These are phyloP conservation scores for Anthophora plumipes DNA, from an alignment of 2,888 invertebrate species.

Conservation along the genomic window DNA sequence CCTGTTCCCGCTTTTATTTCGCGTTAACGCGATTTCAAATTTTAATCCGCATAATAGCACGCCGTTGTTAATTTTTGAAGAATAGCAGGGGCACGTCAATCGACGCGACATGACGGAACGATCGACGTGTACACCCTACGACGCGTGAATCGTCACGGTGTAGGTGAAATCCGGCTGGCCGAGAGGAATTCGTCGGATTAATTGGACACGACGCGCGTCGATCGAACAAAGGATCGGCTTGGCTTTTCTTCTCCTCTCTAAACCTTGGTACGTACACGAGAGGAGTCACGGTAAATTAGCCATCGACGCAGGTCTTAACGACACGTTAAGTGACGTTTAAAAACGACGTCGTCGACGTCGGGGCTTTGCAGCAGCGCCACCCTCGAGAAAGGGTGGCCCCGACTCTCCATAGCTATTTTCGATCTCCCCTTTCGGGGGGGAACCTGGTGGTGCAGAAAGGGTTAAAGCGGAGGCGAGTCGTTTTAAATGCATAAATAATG, in stretches of 20 bases:
- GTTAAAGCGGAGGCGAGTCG: constrained; percentile 64
- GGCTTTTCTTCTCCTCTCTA: background rate
- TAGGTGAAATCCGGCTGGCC: constrained; percentile 21
- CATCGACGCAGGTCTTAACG: constrained; percentile 71
- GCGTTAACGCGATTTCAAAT: constrained; percentile 42
- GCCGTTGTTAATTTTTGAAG: constrained; percentile 43
- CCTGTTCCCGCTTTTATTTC: constrained; percentile 4
- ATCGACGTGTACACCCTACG: constrained; percentile 10
- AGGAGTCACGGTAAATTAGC: constrained; percentile 52
- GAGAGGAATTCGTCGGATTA: constrained; percentile 33
- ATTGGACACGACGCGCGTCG: constrained; percentile 50
- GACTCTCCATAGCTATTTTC: constrained; percentile 70
- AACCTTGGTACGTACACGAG: too few species aligned
- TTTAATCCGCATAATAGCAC: constrained; percentile 42
- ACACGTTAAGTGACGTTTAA: constrained; percentile 78
- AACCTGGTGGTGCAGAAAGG: constrained; percentile 68
- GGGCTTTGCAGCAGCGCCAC: constrained; percentile 52
- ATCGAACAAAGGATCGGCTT: constrained; percentile 1
- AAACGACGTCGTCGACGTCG: constrained; percentile 52
- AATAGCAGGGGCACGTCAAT: constrained; percentile 49
- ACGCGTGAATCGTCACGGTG: constrained; percentile 21
- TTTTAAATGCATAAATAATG: constrained; percentile 81
- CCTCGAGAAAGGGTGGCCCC: constrained; percentile 58
- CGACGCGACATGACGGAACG: constrained; percentile 2
- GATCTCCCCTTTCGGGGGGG: constrained; percentile 48